Base-by-base conservation (phyloP, 2,113 vertebrate species). In the Aegotheles bennettii region DNA sequence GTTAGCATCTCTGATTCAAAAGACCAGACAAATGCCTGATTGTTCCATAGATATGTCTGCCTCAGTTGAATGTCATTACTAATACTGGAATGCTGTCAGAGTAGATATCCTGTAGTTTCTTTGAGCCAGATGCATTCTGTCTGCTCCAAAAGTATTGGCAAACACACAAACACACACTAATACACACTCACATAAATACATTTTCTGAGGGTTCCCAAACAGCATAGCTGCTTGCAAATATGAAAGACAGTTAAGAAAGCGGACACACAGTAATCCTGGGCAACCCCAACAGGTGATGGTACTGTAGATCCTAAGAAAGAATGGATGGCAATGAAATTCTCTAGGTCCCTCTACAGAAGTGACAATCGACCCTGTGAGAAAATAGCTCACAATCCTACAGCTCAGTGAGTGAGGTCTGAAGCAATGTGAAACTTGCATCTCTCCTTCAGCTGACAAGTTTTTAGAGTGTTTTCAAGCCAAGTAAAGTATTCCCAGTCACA, bases 11-110 rank as follows among this genome's bases (percentile, higher is more conserved):
- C 11, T 6, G 63, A 91, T 92, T 95, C 75, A 77, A 70, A 87
- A 84, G 79, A 54, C 33, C 42, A 92, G 88, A 97, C 93, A 97
- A 96, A 94, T 51, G 75, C 63, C 42, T 43, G 68, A 96, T 92
- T 97, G 92, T 96, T 96, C 76, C 28, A 26, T 48, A 93, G 90
- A 93, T 94, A 83, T 24, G 92, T 91, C 79, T 90, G 87, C 63
- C 51, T 90, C 68, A 29, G 79, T 57, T 94, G 79, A 96, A 92
- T 96, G 93, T 92, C 87, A 92, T 88, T 95, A 73, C 75, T 78
- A 95, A 77, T 53, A 91, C 85, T 94, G 87, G 90, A 94, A 91
- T 95, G 84, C 82, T 91, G 75, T 96, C 90, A 93, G 94, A 74
- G 91, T 40, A 83, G 71, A 93, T 90, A 89, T 85, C 84, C 84